Percentiles rank a stretch among this genome's conserved stretches.
Conservation (phyloP, 2,888 invertebrate species). For the Hylaea fasciaria region DNA sequence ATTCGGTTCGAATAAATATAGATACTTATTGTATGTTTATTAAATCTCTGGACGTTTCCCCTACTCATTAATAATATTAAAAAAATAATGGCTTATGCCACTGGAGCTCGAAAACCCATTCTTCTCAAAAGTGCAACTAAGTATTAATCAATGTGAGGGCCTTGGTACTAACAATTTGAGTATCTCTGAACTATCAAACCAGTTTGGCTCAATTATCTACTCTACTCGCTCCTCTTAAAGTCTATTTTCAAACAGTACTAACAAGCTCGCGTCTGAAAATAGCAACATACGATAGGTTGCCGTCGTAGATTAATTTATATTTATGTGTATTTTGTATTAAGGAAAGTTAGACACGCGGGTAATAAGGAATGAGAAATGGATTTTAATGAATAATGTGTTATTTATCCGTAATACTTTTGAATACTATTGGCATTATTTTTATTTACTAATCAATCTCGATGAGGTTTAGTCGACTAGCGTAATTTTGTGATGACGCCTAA, state of each 20-base stretch:
- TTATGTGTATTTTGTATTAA: constrained; percentile 26
- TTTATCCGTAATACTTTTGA: not conserved
- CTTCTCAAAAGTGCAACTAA: not conserved
- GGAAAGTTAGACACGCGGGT: constrained; percentile 31
- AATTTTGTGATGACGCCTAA: too few species aligned
- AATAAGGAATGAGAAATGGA: not conserved
- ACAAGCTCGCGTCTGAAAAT: not conserved
- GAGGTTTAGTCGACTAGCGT: too few species aligned
- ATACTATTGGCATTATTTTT: too few species aligned
- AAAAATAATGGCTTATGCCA: too few species aligned
- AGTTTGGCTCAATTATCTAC: not conserved
- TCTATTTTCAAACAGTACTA: not conserved
- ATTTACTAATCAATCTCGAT: too few species aligned
- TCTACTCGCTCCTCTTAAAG: not conserved
- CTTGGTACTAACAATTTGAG: not conserved
- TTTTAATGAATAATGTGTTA: not conserved
- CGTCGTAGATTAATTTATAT: constrained; percentile 30
- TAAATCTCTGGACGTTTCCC: too few species aligned
- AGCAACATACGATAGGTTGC: constrained; percentile 16
- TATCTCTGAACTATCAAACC: not conserved
- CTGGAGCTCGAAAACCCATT: not conserved
- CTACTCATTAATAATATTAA: too few species aligned
- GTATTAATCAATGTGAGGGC: not conserved
- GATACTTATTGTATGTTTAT: too few species aligned
- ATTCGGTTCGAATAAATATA: too few species aligned